phyloP scores from a whole-genome alignment of 2,888 invertebrate genomes.

The Theretra japonica region DNA sequence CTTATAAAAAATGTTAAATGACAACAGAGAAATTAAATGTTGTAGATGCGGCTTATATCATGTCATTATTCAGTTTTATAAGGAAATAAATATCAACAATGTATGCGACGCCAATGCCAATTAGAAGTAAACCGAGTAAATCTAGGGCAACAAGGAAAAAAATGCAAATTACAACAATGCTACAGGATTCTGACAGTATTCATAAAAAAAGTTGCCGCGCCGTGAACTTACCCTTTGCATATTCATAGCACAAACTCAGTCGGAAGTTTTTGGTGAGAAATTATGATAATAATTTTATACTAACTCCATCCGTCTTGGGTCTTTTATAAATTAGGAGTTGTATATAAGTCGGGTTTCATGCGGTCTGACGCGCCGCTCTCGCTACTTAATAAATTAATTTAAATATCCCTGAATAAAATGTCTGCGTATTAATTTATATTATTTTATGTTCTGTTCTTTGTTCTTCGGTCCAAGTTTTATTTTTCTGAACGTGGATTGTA shows the following conservation, averaged over 20 bases:
- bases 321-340: slow-evolving; percentile 68
- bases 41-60: too few relatives aligned
- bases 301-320: slow-evolving; percentile 76
- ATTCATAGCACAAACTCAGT: slow-evolving; percentile 78
- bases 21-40: too few relatives aligned
- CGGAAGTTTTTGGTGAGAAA: slow-evolving; percentile 82
- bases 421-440: slow-evolving; percentile 22
- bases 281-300: slow-evolving; percentile 81
- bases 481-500: not conserved
- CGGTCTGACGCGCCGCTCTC: slow-evolving; percentile 54
- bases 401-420: slow-evolving; percentile 43
- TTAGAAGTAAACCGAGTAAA: slow-evolving; percentile 25
- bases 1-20: too few relatives aligned
- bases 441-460: not conserved
- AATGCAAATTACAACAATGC: slow-evolving; percentile 73
- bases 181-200: slow-evolving; percentile 73
- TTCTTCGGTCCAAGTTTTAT: not conserved
- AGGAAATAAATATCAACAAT: not conserved
- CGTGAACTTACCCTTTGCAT: slow-evolving; percentile 79
- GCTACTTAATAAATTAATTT: slow-evolving; percentile 54
- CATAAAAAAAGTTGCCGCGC: slow-evolving; percentile 74
- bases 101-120: not conserved
- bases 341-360: slow-evolving; percentile 53
- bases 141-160: slow-evolving; percentile 46
- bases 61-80: too few relatives aligned